phyloP scores from a whole-genome alignment of 2,888 invertebrate genomes.

The Cactoblastis cactorum region DNA sequence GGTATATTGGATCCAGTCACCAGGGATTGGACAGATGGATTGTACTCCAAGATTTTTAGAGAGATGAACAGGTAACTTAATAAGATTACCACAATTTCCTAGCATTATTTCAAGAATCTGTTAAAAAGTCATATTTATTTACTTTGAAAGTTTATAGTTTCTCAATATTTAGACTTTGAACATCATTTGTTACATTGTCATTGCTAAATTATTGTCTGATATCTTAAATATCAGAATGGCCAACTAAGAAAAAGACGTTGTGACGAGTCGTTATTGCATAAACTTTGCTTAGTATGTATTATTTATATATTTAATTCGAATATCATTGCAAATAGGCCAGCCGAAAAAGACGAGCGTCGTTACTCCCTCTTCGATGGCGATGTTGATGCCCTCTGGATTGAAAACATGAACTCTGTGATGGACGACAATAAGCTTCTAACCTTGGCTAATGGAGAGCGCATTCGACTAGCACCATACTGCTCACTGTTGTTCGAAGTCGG shows the following conservation, averaged over 20 bases:
- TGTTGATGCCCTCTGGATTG: constrained; percentile 96
- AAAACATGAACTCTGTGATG: constrained; percentile 98
- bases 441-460: constrained; percentile 93
- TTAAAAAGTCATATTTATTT: no score
- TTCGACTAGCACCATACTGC: constrained; percentile 89
- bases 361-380: constrained; percentile 96
- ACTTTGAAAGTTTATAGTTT: no score
- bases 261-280: no score
- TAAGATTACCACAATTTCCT: neutral
- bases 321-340: constrained; percentile 64
- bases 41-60: constrained; percentile 93
- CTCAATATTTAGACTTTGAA: no score
- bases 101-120: no score
- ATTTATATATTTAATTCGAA: no score
- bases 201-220: no score
- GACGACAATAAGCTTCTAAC: constrained; percentile 95
- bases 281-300: no score
- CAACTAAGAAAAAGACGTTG: no score
- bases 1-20: constrained; percentile 92
- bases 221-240: no score
- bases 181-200: no score
- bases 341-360: constrained; percentile 85
- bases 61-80: constrained; percentile 88
- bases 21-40: constrained; percentile 95
- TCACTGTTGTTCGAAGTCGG: constrained; percentile 94